These are phyloP conservation scores for Cecropterus lyciades DNA, from an alignment of 1,140 invertebrate genomes.

Conservation along the genomic window DNA sequence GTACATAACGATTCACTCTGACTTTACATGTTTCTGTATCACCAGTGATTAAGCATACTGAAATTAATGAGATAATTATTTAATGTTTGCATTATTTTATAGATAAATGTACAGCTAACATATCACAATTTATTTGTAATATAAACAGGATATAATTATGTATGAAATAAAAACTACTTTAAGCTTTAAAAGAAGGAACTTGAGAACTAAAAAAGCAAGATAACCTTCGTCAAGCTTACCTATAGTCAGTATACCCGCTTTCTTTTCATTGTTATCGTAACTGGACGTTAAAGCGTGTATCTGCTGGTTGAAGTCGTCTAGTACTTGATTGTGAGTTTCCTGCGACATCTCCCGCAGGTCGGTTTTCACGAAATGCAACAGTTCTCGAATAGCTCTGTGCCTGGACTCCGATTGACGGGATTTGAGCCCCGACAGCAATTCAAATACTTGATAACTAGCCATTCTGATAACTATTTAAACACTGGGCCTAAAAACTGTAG, in stretches of 20 bases:
- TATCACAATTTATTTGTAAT: too few relatives aligned
- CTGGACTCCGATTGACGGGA: constrained; percentile 94
- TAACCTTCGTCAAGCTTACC: constrained; percentile 82
- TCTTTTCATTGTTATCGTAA: constrained; percentile 96
- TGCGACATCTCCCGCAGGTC: constrained; percentile 96
- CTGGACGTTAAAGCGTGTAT: constrained; percentile 97
- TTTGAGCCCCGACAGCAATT: constrained; percentile 94
- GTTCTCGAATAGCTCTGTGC: constrained; percentile 92
- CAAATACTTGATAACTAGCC: constrained; percentile 85
- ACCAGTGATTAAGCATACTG: constrained; percentile 95
- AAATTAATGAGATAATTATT: constrained; percentile 39
- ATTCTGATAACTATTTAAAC: constrained; percentile 45
- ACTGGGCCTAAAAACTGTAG: neutral
- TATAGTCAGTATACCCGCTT: constrained; percentile 97
- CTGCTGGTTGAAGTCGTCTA: constrained; percentile 97
- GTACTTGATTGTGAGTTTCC: constrained; percentile 93
- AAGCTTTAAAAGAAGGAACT: neutral
- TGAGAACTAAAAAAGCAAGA: too few relatives aligned
- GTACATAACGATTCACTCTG: constrained; percentile 94
- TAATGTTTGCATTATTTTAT: too few relatives aligned
- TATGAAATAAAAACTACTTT: neutral
- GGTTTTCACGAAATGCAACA: constrained; percentile 95
- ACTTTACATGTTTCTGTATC: constrained; percentile 96
- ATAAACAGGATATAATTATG: neutral
- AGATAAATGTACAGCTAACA: too few relatives aligned